These are phyloP conservation scores for Pollicipes pollicipes DNA, from an alignment of 1,140 invertebrate genomes.

Conservation along the genomic window DNA sequence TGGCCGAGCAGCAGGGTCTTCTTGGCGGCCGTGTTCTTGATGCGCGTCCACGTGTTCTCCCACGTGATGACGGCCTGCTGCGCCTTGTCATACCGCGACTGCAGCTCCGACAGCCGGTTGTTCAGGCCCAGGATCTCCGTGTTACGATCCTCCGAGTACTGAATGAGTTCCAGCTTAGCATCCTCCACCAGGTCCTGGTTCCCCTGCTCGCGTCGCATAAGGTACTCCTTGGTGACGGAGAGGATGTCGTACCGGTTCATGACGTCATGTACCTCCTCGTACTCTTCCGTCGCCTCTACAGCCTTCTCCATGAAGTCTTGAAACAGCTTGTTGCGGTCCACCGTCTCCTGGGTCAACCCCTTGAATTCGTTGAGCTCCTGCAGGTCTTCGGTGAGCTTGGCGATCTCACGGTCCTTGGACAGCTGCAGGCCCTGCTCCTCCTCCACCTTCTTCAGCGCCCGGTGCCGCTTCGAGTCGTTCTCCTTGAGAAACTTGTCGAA, in stretches of 20 bases:
- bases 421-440: too few species aligned
- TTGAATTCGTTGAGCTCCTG: too few species aligned
- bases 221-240: neutral
- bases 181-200: neutral
- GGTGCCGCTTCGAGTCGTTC: too few species aligned
- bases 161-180: neutral
- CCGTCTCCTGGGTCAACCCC: neutral
- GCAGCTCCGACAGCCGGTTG: neutral
- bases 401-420: too few species aligned
- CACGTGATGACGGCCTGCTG: too few species aligned
- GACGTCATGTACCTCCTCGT: neutral
- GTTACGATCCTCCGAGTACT: neutral
- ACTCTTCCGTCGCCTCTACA: neutral
- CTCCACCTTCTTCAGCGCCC: too few species aligned
- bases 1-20: too few species aligned
- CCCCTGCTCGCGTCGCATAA: neutral
- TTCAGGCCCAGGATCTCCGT: constrained; percentile 12
- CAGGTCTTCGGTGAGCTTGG: too few species aligned
- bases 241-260: neutral
- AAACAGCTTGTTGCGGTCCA: neutral
- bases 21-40: too few species aligned
- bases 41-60: too few species aligned
- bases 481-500: too few species aligned
- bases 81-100: too few species aligned
- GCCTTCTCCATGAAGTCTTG: neutral